Base-by-base conservation (phyloP, 2,113 vertebrate species). In the Phyllopteryx taeniolatus region DNA sequence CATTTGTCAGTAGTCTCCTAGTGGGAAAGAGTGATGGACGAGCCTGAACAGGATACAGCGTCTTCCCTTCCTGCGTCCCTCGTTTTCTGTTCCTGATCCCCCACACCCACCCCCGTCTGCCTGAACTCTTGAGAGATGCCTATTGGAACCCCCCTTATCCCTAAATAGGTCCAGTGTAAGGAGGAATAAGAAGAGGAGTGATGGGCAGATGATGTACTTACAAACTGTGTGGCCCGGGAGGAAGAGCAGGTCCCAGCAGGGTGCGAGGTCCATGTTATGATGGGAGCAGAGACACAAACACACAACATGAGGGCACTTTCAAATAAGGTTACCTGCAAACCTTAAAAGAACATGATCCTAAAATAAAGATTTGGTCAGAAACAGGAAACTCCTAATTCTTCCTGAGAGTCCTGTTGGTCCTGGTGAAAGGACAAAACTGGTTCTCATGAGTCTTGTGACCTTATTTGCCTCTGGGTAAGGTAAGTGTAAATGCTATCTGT, bases 161-260 rank as follows among this genome's bases (percentile, higher is more conserved):
- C 31, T 71, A 66, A 74, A 85, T 75, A 75, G 17, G 22, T 79
- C 79, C 81, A 72, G 71, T 72, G 66, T 70, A 71, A 78, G 65
- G 49, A 77, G 67, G 75, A 70, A 81, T 80, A 82, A 31, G 33
- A 80, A 83, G 71, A 82, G 84, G 86, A 90, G 80, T 84, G 87
- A 92, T 83, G 84, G 71, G 66, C 14, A 54, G 77, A 87, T 85
- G 70, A 90, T 92, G 85, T 92, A 94, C 93, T 94, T 90, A 94
- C 93, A 92, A 94, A 94, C 93, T 94, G 86, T 44, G 72, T 19
- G 74, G 75, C 62, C 43, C 31, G 5, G 19, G 77, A 84, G 80
- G 83, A 87, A 83, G 89, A 87, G 72, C 74, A 47, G 43, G 49
- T 80, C 85, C 65, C 79, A 31, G 80, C 78, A 62, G 81, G 83